Evolutionary conservation across 2,797 vertebrate genomes (phyloP).

Genomic region (Falco berigora): DNA sequence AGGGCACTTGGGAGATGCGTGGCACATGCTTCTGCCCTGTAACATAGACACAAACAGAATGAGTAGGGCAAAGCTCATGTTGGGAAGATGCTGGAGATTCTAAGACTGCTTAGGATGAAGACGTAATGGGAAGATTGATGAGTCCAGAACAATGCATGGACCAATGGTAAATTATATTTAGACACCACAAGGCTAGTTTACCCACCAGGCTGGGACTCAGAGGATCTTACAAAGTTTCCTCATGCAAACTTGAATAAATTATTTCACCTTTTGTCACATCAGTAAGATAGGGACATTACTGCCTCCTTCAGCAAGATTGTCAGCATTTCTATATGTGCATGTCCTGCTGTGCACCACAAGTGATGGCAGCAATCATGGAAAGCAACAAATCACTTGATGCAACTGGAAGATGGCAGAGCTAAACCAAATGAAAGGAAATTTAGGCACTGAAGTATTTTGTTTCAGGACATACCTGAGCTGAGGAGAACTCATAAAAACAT

Average conservation of each 20-base stretch:
- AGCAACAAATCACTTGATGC: not conserved
- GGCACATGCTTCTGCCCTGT: not conserved
- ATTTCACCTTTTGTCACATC: not conserved
- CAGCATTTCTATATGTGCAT: not conserved
- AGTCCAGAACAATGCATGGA: not conserved
- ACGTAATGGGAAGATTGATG: not conserved
- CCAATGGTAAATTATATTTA: not conserved
- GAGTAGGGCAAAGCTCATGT: not conserved
- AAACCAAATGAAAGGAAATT: not conserved
- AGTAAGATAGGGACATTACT: not conserved
- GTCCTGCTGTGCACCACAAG: not conserved
- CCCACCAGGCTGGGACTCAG: not conserved
- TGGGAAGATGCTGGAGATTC: not conserved
- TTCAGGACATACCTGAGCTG: not conserved
- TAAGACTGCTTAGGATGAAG: not conserved
- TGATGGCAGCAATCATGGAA: not conserved
- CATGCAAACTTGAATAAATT: not conserved
- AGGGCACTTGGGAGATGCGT: not conserved
- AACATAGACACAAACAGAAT: not conserved
- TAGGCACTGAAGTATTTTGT: accelerated
- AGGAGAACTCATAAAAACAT: not conserved
- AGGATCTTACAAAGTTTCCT: not conserved
- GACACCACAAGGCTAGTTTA: not conserved
- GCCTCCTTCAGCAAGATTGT: not conserved
- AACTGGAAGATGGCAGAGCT: not conserved